These are phyloP conservation scores for Alaudala cheleensis DNA, from an alignment of 2,113 vertebrate species.

Conservation along the genomic window DNA sequence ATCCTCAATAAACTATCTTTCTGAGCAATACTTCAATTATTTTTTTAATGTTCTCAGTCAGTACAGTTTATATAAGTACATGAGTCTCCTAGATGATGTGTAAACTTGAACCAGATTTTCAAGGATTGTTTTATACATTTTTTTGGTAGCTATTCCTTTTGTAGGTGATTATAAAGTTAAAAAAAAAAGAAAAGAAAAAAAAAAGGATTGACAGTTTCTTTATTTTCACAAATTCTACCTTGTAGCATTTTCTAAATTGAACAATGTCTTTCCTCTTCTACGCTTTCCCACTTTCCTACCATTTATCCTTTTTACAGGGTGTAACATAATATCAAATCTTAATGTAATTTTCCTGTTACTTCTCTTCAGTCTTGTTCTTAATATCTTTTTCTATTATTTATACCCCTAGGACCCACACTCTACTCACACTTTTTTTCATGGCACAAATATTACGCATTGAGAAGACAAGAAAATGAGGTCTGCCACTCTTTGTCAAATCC, in stretches of 20 bases:
- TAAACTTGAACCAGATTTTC: neutral
- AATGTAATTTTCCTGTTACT: neutral
- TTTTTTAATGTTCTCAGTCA: neutral
- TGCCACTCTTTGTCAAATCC: neutral
- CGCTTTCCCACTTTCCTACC: neutral
- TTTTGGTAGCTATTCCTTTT: neutral
- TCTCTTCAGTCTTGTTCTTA: neutral
- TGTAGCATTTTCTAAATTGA: neutral
- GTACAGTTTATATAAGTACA: neutral
- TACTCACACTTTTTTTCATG: neutral
- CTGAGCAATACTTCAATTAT: neutral
- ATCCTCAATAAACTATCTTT: neutral
- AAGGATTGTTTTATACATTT: neutral
- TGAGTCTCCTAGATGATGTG: neutral
- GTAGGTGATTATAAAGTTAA: neutral
- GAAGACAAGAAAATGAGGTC: neutral
- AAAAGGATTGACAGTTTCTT: accelerated
- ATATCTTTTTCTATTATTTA: neutral
- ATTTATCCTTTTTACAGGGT: neutral
- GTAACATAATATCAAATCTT: neutral
- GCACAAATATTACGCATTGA: neutral
- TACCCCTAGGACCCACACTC: accelerated
- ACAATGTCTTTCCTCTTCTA: neutral
- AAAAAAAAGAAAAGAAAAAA: neutral
- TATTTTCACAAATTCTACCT: neutral